phyloP scores from a whole-genome alignment of 2,113 vertebrate species.

The Melierax canorus region DNA sequence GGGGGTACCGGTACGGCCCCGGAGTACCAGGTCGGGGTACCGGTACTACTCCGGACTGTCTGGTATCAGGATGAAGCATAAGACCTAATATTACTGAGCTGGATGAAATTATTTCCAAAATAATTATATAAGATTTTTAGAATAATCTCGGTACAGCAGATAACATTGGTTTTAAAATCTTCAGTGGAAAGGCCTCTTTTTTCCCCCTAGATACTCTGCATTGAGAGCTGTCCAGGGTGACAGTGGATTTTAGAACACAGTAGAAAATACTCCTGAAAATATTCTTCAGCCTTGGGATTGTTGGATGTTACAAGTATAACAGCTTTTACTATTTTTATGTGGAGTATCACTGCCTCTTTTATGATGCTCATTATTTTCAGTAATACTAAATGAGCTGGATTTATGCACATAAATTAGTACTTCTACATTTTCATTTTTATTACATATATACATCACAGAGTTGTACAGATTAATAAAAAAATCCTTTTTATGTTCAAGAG shows the following conservation, averaged over 20 bases:
- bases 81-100: background rate
- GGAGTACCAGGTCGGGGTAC: no score
- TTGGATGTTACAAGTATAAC: background rate
- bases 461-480: background rate
- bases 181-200: background rate
- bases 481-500: background rate
- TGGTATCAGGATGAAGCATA: background rate
- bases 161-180: background rate
- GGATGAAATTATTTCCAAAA: background rate
- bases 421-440: conserved; percentile 32
- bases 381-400: background rate
- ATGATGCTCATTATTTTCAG: conserved; percentile 2
- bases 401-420: conserved; percentile 10
- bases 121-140: background rate
- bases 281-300: background rate
- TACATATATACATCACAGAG: background rate
- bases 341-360: background rate
- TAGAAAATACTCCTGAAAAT: background rate
- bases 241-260: background rate
- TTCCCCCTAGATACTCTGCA: background rate
- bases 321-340: background rate
- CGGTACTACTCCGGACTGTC: no score
- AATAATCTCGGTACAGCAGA: background rate
- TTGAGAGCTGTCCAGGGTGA: background rate
- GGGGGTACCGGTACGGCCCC: no score